phyloP scores from a whole-genome alignment of 1,140 invertebrate genomes.

The Drosophila oshimai region DNA sequence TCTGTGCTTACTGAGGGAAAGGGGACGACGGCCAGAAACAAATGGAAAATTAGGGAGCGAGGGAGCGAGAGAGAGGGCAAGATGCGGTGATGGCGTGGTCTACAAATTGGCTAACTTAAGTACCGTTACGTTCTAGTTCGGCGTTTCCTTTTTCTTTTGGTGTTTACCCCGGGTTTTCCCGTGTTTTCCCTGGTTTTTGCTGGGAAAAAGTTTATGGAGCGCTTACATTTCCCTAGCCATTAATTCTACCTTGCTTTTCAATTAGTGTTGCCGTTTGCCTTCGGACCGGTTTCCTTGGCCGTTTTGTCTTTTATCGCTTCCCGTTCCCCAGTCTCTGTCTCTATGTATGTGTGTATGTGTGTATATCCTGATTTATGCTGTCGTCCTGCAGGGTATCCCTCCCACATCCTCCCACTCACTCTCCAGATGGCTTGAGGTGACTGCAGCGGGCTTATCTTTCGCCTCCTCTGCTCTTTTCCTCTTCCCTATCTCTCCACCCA shows the following conservation, averaged over 20 bases:
- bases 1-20: slow-evolving; percentile 29
- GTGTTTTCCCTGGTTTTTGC: no score
- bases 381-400: slow-evolving; percentile 14
- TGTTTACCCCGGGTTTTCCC: slow-evolving; percentile 16
- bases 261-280: slow-evolving; percentile 62
- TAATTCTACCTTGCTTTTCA: slow-evolving; percentile 77
- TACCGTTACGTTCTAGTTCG: slow-evolving; percentile 73
- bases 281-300: slow-evolving; percentile 26
- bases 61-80: neutral
- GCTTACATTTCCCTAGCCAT: slow-evolving; percentile 72
- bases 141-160: slow-evolving; percentile 34
- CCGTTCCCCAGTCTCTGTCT: neutral
- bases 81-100: slow-evolving; percentile 34
- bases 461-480: neutral
- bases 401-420: no score
- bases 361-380: slow-evolving; percentile 68
- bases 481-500: neutral
- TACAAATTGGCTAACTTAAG: slow-evolving; percentile 80
- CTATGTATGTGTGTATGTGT: neutral
- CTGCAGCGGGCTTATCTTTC: slow-evolving; percentile 53
- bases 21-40: neutral
- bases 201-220: slow-evolving; percentile 35
- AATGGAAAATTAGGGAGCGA: slow-evolving; percentile 7
- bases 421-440: slow-evolving; percentile 50
- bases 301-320: slow-evolving; percentile 36